A percentile compares a stretch with the other conserved stretches of the same genome.
These are phyloP conservation scores for Rhagonycha fulva DNA, from an alignment of 2,888 invertebrate species.

Conservation along the genomic window DNA sequence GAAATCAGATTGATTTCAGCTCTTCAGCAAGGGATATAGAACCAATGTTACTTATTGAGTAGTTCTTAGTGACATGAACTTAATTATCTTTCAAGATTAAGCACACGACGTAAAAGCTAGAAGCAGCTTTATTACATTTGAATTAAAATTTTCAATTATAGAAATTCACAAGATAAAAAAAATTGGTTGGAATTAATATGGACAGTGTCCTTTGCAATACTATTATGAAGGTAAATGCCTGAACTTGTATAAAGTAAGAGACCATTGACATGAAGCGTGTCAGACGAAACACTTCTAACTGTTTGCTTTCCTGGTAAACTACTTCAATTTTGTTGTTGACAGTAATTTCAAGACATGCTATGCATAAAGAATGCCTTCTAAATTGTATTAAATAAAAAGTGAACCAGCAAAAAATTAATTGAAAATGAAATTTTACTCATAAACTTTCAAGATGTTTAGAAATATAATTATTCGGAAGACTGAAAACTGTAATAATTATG, in stretches of 20 bases:
- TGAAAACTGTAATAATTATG: background rate
- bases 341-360: constrained; percentile 8
- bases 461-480: background rate
- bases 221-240: constrained; percentile 16
- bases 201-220: constrained; percentile 6
- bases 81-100: constrained; percentile 29
- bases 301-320: constrained; percentile 9
- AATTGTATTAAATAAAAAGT: background rate
- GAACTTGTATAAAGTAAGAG: constrained; percentile 21
- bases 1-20: constrained; percentile 26
- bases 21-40: constrained; percentile 24
- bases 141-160: constrained; percentile 13
- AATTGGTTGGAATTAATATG: constrained; percentile 13
- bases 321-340: constrained; percentile 20
- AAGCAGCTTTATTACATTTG: constrained; percentile 24
- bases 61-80: constrained; percentile 30
- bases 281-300: constrained; percentile 20
- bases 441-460: background rate
- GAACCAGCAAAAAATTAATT: background rate
- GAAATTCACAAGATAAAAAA: constrained; percentile 11
- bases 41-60: constrained; percentile 25
- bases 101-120: constrained; percentile 18
- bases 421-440: background rate
- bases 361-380: background rate
- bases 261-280: constrained; percentile 24